Base-by-base conservation (phyloP, 2,888 invertebrate species). In the Prenolepis imparis region DNA sequence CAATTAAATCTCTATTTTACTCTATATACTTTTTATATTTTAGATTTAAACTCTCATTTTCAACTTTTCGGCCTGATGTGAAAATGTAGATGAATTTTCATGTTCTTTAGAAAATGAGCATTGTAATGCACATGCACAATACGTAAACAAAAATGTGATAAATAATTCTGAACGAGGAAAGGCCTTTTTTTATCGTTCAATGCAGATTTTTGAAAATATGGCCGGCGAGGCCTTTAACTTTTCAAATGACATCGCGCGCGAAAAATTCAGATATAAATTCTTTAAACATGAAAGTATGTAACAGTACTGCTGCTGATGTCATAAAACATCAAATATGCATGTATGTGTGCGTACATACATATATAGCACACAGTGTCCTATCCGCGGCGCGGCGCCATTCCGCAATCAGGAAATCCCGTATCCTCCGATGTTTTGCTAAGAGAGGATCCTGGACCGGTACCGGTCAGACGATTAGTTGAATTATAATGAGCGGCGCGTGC, bases 341-440 rank as follows among this genome's bases (percentile, higher is more conserved):
- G 32, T 48, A 57, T 77, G 55, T 28, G n/a, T 55, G 8, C 0
- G n/a, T 32, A 57, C 61, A 59, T 8, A 32, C 18, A 18, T 15
- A 3, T 41, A 9, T 15, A 64, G 41, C 67, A 88, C 81, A 77
- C 67, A 44, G 57, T 18, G 66, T 83, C 48, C 64, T 44, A 36
- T 84, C 63, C 66, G 59, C 61, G 70, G 44, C 67, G 66, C 44
- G 67, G 77, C 36, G 67, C 66, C 74, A 89, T 81, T 82, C 48
- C 28, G 67, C 74, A 88, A 84, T 88, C 88, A 84, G 82, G 84
- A 88, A 85, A 89, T 88, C 84, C 86, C 86, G 44, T 83, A 77
- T 75, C 77, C 73, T 39, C 67, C 59, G 52, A 48, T 32, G 64
- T 82, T 73, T 59, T 66, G 55, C 21, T n/a, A 18, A n/a, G 74